These are phyloP conservation scores for Microctenopoma lineatum DNA, from an alignment of 2,797 vertebrate genomes.

Conservation along the genomic window DNA sequence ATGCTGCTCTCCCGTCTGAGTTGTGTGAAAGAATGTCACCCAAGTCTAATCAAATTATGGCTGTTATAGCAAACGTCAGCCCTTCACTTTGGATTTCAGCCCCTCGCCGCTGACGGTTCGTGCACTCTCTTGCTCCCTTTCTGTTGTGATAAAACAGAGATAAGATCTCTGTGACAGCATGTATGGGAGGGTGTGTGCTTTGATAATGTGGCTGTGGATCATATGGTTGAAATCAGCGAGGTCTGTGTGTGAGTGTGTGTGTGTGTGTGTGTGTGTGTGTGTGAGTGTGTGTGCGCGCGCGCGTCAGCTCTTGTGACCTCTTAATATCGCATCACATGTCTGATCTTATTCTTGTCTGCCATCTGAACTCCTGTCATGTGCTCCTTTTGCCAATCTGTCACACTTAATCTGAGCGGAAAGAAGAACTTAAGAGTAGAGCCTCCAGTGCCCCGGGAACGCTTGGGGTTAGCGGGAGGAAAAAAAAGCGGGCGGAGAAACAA, in stretches of 20 bases:
- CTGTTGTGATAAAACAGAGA: constrained; percentile 61
- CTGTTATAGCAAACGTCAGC: constrained; percentile 79
- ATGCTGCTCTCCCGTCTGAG: constrained; percentile 71
- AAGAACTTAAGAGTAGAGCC: constrained; percentile 73
- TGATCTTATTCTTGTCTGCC: constrained; percentile 84
- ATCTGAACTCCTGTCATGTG: constrained; percentile 85
- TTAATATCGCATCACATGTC: constrained; percentile 86
- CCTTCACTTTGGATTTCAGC: constrained; percentile 78
- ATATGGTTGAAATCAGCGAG: constrained; percentile 75
- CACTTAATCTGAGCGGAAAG: constrained; percentile 82
- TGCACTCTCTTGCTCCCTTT: constrained; percentile 51
- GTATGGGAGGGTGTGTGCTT: constrained; percentile 43
- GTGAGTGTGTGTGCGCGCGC: constrained; percentile 25
- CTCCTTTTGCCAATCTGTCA: constrained; percentile 84
- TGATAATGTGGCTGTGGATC: constrained; percentile 65
- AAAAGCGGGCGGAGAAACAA: constrained; percentile 59
- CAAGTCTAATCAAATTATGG: constrained; percentile 83
- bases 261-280: constrained; percentile 25
- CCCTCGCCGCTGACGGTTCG: constrained; percentile 54
- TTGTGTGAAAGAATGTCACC: constrained; percentile 78
- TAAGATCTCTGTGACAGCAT: constrained; percentile 53
- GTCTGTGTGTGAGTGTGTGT: constrained; percentile 28
- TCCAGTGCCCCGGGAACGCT: constrained; percentile 69
- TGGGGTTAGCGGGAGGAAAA: constrained; percentile 49
- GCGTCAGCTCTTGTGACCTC: constrained; percentile 81